A percentile compares a stretch with the other conserved stretches of the same genome.
Conservation (phyloP, 2,113 vertebrate genomes). For the Pyrgilauda ruficollis region DNA sequence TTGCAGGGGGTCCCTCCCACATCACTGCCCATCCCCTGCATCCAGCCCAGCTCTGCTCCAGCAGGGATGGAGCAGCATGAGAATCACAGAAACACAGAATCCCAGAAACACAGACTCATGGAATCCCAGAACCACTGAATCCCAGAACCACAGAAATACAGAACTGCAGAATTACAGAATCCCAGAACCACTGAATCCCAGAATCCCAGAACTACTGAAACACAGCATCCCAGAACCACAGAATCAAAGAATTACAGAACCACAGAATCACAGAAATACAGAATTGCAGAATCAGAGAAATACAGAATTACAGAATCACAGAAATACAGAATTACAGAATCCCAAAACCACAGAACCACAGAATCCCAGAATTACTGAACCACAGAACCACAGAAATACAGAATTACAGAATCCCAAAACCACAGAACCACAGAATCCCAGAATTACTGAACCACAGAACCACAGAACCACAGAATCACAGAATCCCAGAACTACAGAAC, state of each 20-base stretch:
- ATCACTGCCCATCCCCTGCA: accelerated
- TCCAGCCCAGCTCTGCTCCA: background rate
- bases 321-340: background rate
- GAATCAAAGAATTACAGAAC: background rate
- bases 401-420: background rate
- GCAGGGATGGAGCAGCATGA: background rate
- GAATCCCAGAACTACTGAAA: accelerated
- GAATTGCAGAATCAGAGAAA: background rate
- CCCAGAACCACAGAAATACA: no score
- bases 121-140: no score
- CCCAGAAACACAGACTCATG: no score
- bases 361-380: background rate
- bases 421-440: no score
- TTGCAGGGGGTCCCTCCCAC: background rate
- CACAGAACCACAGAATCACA: no score
- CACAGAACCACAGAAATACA: no score
- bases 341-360: accelerated
- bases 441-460: no score
- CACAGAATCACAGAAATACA: background rate
- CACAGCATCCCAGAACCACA: accelerated
- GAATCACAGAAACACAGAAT: background rate
- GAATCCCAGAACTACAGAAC: no score
- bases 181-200: background rate
- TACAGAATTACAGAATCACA: background rate
- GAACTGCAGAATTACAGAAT: background rate